Base-by-base conservation (phyloP, 2,888 invertebrate genomes). In the Euphydryas editha region DNA sequence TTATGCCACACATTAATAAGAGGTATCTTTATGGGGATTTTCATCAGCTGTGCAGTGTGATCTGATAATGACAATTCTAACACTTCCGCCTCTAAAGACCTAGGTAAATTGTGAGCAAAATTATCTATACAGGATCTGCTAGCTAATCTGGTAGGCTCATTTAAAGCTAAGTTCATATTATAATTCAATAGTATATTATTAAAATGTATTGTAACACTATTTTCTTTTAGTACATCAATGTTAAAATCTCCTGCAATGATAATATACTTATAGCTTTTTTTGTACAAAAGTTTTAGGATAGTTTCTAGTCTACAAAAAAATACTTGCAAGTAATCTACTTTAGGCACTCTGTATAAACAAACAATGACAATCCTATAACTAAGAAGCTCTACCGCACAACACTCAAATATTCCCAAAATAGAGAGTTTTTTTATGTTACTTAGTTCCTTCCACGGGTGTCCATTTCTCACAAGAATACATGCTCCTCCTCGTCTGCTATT, bases 401-500 rank as follows among this genome's bases (percentile, higher is more conserved):
- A 59, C 10, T 59, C 46, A 5, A 59, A n/a, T 30, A 46, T 59
- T 46, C 59, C 59, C 17, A 17, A 3, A 13, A 59, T 21, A 13
- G 46, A 30, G 18, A 13, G 11, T 13, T 46, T 30, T 13, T 13
- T 17, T 4, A 46, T 46, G 20, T 47, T 11, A 4, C 1, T 6
- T 11, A 47, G 11, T 47, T 47, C 47, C 18, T 11, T 17, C 17
- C 20, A 59, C 17, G 20, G 17, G 24, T 59, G 59, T n/a, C 30
- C 8, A 15, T 17, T 54, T 46, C 36, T 49, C 4, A 57, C 44
- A 7, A 63, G 21, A 21, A 68, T 64, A 39, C 58, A 63, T 36
- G 63, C 51, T 15, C 68, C 63, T 17, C 59, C 68, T 13, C 57
- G 30, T 58, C 46, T 58, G 21, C 58, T 61, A 24, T 61, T 47